Evolutionary conservation across 2,113 vertebrate species (phyloP), one percentile per base, ranked within the genome.

Genomic region (Perccottus glenii): DNA sequence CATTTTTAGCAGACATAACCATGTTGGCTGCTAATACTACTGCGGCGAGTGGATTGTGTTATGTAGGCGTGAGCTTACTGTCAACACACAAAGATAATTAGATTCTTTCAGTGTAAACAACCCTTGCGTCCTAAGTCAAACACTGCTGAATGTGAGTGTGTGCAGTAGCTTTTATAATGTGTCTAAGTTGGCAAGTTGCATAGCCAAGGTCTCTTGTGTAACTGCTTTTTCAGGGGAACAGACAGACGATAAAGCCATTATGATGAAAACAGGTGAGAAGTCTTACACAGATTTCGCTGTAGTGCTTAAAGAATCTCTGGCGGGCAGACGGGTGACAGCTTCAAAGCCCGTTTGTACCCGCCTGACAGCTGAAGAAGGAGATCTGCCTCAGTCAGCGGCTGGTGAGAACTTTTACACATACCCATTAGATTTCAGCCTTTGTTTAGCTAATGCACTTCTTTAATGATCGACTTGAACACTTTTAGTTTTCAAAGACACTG

Each of bases 31-130:
- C 60, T 45, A 50, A 49, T 56, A 59, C 64, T 40, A 27, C 3
- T 8, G 55, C 42, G 46, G 64, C 60, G 38, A 61, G 57, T 58
- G 46, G 68, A 59, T 53, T 47, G 53, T 38, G 5, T 10, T 57
- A 58, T 76, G 80, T 75, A 75, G 61, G 74, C 67, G 70, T 60
- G 53, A 44, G 14, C 57, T 47, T 16, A 56, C 35, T 69, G 52
- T 80, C 64, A 75, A 71, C 67, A 63, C 51, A 43, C 27, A 46
- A 57, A 14, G 58, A 82, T 82, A 84, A 84, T 75, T 77, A 67
- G 57, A 49, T 64, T 64, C 11, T 33, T 2, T 55, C 11, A 40
- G 60, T 38, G 59, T 70, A 81, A 82, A 84, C 73, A 79, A 72
- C 40, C 60, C 49, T 50, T 40, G 48, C 27, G 33, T 64, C 50